Evolutionary conservation across 2,888 invertebrate species (phyloP), one percentile per base, ranked within the genome.

Genomic region (Stenoptilia bipunctidactyla): DNA sequence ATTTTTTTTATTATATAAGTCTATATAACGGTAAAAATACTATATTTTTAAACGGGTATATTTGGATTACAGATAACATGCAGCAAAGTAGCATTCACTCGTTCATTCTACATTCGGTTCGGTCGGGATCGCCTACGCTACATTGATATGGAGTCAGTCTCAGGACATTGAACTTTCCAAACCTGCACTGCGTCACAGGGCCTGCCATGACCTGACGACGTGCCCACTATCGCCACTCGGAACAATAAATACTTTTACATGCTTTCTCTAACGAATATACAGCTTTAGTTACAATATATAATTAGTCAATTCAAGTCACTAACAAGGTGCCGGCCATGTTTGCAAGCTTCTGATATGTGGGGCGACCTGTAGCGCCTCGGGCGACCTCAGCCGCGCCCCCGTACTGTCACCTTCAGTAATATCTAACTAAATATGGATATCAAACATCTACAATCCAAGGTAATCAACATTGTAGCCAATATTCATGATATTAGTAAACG

Each of bases 121-220:
- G 20, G 20, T n/a, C 20, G 20, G 20, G 20, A 5, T 20, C n/a
- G n/a, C 20, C 20, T 20, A 20, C 68, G 66, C 76, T 76, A 79
- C 69, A 66, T 66, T 80, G 82, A 80, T 83, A 83, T 82, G 82
- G 80, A 68, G 77, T 82, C 82, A 82, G 82, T 80, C 82, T 83
- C 82, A 79, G 80, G 80, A 83, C 75, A 75, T 69, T 76, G 3
- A 5, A 5, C 3, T 20, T 20, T 8, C 20, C 20, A 20, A 20
- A 20, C 73, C 77, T 74, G 75, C 62, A 65, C 75, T 77, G 77
- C 74, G 66, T 71, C 79, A 77, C 79, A 72, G 69, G 73, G 69
- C 73, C 79, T 80, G 75, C 71, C 77, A n/a, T n/a, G 70, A 75
- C 66, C 80, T 79, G 77, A 72, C 66, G 68, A 66, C 73, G 73